Conservation (phyloP, 2,113 vertebrate species). For the Ceyx cyanopectus region DNA sequence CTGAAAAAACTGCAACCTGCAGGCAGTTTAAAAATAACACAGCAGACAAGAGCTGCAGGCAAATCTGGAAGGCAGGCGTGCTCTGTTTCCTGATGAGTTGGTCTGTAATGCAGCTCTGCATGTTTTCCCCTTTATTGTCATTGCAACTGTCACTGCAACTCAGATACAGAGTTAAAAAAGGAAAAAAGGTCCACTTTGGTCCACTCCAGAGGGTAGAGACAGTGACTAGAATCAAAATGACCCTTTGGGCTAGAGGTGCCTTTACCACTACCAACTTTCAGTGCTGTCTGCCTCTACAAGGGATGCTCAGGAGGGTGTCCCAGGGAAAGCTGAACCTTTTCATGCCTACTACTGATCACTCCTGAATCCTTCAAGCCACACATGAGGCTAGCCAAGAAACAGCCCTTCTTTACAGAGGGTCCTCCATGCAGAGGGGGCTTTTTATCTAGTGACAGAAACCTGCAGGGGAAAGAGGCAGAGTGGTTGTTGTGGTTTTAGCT, state of each 20-base stretch:
- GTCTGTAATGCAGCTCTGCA: slow-evolving; percentile 57
- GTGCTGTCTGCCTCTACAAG: background rate
- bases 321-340: background rate
- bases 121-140: slow-evolving; percentile 4
- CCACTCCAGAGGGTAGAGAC: background rate
- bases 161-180: background rate
- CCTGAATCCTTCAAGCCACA: background rate
- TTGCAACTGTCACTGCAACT: slow-evolving; percentile 37
- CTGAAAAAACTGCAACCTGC: slow-evolving; percentile 65
- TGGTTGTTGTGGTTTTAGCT: background rate
- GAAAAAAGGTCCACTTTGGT: background rate
- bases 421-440: background rate
- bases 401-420: background rate
- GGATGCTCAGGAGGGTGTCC: background rate
- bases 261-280: background rate
- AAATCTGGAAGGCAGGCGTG: slow-evolving; percentile 51
- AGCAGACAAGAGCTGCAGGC: slow-evolving; percentile 62
- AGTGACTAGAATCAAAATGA: background rate
- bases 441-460: background rate
- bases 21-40: slow-evolving; percentile 71
- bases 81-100: slow-evolving; percentile 59
- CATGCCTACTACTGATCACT: background rate
- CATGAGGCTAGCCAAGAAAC: background rate
- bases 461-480: background rate
- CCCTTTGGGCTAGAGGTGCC: background rate